Base-by-base conservation (phyloP, 2,113 vertebrate species). In the Quiscalus mexicanus region DNA sequence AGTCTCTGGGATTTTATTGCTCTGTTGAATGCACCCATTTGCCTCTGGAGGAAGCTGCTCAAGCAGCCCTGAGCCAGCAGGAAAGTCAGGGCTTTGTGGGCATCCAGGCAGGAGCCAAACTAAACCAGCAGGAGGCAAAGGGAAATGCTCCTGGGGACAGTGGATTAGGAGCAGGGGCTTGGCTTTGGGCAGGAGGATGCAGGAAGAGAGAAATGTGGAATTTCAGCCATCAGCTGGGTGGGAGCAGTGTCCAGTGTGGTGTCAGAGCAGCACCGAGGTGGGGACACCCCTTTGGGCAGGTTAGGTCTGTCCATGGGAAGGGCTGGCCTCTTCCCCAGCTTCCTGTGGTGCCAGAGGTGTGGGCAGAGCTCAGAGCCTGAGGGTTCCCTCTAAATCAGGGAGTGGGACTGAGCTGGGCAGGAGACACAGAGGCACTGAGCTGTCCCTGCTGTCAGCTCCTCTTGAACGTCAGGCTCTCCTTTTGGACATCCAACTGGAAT, bases 51-150 rank as follows among this genome's bases (percentile, higher is more conserved):
- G 93, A 96, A 94, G 65, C 10, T 3, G 77, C 80, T 33, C 0
- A 1, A 79, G 86, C 73, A 35, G 88, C 27, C 56, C 82, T 10
- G 79, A 88, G 93, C 42, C 95, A 93, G 90, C 82, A 97, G 93
- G 90, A 96, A 95, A 96, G 71, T 84, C 88, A 92, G n/a, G 58
- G 71, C 79, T 96, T 76, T 94, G 90, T 90, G 85, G 96, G 86
- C 71, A 87, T 89, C 65, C 37, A n/a, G 58, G 56, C 53, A 64
- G 88, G 69, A 95, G 95, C 95, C 92, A 95, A 94, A 64, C 42
- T 2, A 84, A 91, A 93, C 8, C 41, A 71, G 60, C 64, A 37
- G 39, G 69, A 90, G 76, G 52, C 31, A 56, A 81, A 92, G 60
- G 5, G 9, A 93, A 94, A 56, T 3, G 33, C 30, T 88, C 94